Evolutionary conservation across 2,797 vertebrate species (phyloP), one percentile per base, ranked within the genome.

Genomic region (Coregonus suidteri): DNA sequence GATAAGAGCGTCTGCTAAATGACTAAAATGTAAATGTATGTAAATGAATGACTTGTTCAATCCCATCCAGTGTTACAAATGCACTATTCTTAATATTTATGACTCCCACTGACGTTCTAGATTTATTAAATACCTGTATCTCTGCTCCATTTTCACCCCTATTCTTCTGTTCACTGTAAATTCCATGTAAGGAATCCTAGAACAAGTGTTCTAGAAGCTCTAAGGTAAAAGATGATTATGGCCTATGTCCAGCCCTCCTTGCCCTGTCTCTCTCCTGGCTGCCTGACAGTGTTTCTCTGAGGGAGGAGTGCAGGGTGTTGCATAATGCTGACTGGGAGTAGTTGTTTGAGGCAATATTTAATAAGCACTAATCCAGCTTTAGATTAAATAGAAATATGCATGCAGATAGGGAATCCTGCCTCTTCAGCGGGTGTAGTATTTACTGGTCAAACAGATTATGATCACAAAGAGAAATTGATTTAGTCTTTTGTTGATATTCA

Each of bases 311-410:
- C 68, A 67, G 75, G 71, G 7, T 67, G 70, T 83, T 86, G 74
- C 71, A 51, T 81, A 80, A 86, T 47, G 79, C 82, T 77, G 74
- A 77, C 71, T 64, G 72, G 51, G 79, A 79, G 82, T 75, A 65
- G 62, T 80, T 78, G 83, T 87, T 86, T 88, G 77, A 78, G 79
- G 83, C 81, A 71, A 77, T 82, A 84, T 87, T 84, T 84, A 86
- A 87, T 85, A 82, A 86, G 77, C 81, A 85, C 83, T 89, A 88
- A 90, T 87, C 83, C 85, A 87, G 82, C 76, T 90, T 90, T 90
- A 87, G 89, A 87, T 85, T 90, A 87, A 83, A 83, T 67, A 81
- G 75, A 78, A 84, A 80, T 85, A 79, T 81, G 82, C 82, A 74
- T 75, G 76, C 80, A 83, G 67, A 56, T 79, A 75, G 73, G 79